These are phyloP conservation scores for Tribolium madens DNA, from an alignment of 1,140 invertebrate species.

Conservation along the genomic window DNA sequence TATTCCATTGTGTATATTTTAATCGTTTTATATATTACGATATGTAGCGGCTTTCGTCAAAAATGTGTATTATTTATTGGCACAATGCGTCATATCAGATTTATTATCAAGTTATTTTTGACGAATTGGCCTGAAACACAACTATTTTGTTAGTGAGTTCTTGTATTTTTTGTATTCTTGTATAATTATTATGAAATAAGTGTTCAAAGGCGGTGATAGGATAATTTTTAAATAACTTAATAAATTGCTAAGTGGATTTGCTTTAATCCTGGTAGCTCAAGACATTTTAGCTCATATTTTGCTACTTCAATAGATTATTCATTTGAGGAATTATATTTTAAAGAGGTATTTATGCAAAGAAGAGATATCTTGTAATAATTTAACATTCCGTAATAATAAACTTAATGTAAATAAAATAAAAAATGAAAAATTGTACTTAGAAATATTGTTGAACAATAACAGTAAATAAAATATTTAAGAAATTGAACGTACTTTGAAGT, in stretches of 20 bases:
- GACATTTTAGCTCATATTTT: constrained; percentile 1
- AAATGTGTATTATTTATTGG: background rate
- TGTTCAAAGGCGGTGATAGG: constrained; percentile 39
- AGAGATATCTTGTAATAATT: constrained; percentile 4
- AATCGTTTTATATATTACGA: constrained; percentile 17
- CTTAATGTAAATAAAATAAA: constrained; percentile 41
- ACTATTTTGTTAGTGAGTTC: constrained; percentile 33
- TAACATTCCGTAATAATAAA: constrained; percentile 42
- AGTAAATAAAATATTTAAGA: constrained; percentile 30
- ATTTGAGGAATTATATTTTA: background rate
- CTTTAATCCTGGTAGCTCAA: constrained; percentile 39
- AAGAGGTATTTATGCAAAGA: no score
- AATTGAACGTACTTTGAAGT: background rate
- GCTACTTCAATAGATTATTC: background rate
- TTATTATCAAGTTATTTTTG: constrained; percentile 22
- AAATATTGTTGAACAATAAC: constrained; percentile 41
- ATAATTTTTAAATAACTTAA: constrained; percentile 5
- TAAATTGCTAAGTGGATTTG: background rate
- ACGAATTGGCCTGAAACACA: background rate
- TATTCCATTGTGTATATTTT: constrained; percentile 16
- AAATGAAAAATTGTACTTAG: constrained; percentile 39
- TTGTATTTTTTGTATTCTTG: constrained; percentile 40
- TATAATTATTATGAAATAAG: constrained; percentile 38
- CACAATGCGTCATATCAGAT: background rate
- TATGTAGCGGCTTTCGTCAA: background rate